These are phyloP conservation scores for Phaethon lepturus DNA, from an alignment of 2,113 vertebrate genomes.

Conservation along the genomic window DNA sequence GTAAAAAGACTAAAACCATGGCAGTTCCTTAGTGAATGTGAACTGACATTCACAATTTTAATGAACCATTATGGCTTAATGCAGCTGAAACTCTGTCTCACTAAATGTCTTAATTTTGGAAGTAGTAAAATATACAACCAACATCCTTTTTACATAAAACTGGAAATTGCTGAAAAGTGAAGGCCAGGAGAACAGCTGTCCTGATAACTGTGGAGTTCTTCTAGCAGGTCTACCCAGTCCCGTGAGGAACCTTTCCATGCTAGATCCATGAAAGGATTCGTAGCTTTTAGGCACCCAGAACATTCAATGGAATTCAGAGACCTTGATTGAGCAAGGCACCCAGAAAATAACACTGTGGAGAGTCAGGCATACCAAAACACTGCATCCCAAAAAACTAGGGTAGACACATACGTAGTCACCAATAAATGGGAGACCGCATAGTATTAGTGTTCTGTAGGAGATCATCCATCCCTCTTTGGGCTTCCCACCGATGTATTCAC, in stretches of 20 bases:
- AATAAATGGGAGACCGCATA: not conserved
- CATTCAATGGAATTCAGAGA: not conserved
- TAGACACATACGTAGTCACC: not conserved
- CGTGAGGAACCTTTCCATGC: not conserved
- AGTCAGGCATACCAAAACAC: not conserved
- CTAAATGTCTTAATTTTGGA: conserved; percentile 1
- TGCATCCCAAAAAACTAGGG: not conserved
- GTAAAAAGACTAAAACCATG: not conserved
- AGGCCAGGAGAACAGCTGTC: not conserved
- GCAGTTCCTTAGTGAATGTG: not conserved
- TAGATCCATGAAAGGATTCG: not conserved
- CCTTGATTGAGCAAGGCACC: not conserved
- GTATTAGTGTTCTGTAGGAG: not conserved
- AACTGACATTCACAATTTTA: not conserved
- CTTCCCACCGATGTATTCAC: not conserved
- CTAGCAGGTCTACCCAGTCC: not conserved
- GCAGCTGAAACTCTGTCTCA: not conserved
- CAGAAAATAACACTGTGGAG: not conserved
- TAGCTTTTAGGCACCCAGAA: not conserved
- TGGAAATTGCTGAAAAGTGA: not conserved
- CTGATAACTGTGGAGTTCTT: not conserved
- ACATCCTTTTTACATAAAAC: not conserved
- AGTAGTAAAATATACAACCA: not conserved
- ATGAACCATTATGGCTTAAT: not conserved
- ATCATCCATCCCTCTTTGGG: not conserved